These are phyloP conservation scores for Pristionchus mayeri DNA, from an alignment of 2,888 invertebrate genomes.

Conservation along the genomic window DNA sequence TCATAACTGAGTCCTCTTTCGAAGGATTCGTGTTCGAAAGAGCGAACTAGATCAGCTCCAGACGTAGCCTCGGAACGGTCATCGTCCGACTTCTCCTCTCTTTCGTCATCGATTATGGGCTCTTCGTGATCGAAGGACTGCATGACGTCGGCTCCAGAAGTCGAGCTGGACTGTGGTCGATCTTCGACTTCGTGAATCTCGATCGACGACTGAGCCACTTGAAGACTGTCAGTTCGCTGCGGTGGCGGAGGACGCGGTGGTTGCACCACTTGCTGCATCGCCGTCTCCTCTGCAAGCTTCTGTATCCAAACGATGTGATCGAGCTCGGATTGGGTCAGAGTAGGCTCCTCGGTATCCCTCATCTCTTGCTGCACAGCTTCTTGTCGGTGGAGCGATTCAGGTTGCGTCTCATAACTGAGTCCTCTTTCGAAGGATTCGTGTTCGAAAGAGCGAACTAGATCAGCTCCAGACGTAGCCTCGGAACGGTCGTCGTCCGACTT, in stretches of 20 bases:
- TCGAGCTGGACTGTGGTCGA: slow-evolving; percentile 31
- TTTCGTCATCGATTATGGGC: background rate
- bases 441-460: slow-evolving; percentile 51
- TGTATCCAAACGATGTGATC: slow-evolving; percentile 55
- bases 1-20: background rate
- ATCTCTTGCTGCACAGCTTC: slow-evolving; percentile 2
- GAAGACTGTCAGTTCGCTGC: background rate
- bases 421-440: slow-evolving; percentile 42
- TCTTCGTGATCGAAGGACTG: slow-evolving; percentile 21
- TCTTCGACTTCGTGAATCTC: slow-evolving; percentile 41
- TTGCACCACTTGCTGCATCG: slow-evolving; percentile 17
- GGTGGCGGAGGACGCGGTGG: background rate
- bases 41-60: background rate
- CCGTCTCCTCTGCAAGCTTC: slow-evolving; percentile 48
- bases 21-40: background rate
- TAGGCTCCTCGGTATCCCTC: slow-evolving; percentile 11
- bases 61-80: background rate
- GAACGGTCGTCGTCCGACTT: background rate
- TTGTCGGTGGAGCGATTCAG: background rate
- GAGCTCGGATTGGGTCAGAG: slow-evolving; percentile 53
- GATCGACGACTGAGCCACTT: background rate
- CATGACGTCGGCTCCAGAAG: slow-evolving; percentile 48
- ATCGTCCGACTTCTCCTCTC: background rate
- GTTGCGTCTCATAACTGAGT: background rate
- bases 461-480: slow-evolving; percentile 48